Conservation (phyloP, 1,140 invertebrate species). For the Subanguina moxae region DNA sequence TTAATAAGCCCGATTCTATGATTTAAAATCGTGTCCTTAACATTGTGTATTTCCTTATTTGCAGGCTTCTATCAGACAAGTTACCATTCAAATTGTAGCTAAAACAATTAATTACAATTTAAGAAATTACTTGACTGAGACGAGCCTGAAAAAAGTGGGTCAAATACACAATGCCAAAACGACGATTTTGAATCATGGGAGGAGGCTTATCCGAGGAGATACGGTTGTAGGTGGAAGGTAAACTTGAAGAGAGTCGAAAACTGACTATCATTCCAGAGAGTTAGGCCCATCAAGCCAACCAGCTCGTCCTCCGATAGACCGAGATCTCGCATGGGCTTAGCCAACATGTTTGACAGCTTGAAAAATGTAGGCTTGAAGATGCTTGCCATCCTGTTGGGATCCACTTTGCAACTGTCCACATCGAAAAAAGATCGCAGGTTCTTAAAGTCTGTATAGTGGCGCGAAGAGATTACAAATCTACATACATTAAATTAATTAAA, state of each 20-base stretch:
- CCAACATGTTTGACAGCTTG: neutral
- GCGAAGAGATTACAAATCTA: conserved; percentile 17
- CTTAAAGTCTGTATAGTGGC: conserved; percentile 22
- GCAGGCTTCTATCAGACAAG: too few relatives aligned
- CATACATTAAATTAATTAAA: neutral
- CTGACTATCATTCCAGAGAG: conserved; percentile 39
- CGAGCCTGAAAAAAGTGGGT: too few relatives aligned
- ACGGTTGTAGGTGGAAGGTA: too few relatives aligned
- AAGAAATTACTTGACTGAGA: too few relatives aligned
- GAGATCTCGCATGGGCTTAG: conserved; percentile 13
- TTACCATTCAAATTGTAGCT: too few relatives aligned
- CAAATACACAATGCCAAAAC: too few relatives aligned
- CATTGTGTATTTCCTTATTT: too few relatives aligned
- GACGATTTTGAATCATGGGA: too few relatives aligned
- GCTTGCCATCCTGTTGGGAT: conserved; percentile 22
- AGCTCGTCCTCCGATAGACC: conserved; percentile 23
- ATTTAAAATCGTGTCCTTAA: too few relatives aligned
- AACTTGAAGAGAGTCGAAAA: neutral
- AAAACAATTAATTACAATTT: too few relatives aligned
- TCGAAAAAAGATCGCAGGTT: conserved; percentile 23
- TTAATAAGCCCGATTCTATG: too few relatives aligned
- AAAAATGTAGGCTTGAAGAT: conserved; percentile 27
- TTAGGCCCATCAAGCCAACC: conserved; percentile 21
- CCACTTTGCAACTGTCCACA: conserved; percentile 29
- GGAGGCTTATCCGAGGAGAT: too few relatives aligned